Evolutionary conservation across 1,140 invertebrate species (phyloP).

Genomic region (Philotrypesis tridentata): DNA sequence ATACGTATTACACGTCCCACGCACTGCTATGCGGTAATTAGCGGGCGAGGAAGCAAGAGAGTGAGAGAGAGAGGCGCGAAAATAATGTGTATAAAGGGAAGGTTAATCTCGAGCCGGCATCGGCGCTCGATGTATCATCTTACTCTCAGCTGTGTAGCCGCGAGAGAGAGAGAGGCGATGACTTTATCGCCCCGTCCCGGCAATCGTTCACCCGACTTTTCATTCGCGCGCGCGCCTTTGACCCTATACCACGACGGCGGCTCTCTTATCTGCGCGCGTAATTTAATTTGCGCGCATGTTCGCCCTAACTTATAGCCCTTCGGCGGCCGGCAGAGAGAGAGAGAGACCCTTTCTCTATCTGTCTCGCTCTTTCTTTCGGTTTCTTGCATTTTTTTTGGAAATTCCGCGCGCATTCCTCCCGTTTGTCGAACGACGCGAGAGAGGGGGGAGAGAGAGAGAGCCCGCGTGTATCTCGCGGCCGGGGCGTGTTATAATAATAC

Average conservation of each 20-base stretch:
- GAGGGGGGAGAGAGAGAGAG: no score
- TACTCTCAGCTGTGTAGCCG: conserved; percentile 51
- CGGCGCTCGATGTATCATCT: conserved; percentile 74
- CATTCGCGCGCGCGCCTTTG: conserved; percentile 23
- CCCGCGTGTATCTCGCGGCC: no score
- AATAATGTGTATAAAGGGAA: not conserved
- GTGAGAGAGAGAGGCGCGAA: not conserved
- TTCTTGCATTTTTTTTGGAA: not conserved
- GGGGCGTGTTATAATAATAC: no score
- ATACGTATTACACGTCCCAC: not conserved
- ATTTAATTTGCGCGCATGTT: conserved; percentile 43
- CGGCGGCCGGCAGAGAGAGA: no score
- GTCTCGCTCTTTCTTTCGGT: not conserved
- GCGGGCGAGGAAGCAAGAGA: not conserved
- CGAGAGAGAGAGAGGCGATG: conserved; percentile 72
- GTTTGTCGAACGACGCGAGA: not conserved
- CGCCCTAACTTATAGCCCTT: conserved; percentile 22
- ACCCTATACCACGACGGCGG: not conserved
- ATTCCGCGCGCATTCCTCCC: not conserved
- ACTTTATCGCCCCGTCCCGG: conserved; percentile 74
- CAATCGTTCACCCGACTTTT: conserved; percentile 69
- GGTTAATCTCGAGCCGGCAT: conserved; percentile 68
- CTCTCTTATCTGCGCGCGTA: conserved; percentile 33
- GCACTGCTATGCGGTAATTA: not conserved
- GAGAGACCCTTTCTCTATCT: not conserved